A percentile compares a stretch with the other conserved stretches of the same genome.
Evolutionary conservation across 2,797 vertebrate species (phyloP).

Genomic region (Hybognathus amarus): DNA sequence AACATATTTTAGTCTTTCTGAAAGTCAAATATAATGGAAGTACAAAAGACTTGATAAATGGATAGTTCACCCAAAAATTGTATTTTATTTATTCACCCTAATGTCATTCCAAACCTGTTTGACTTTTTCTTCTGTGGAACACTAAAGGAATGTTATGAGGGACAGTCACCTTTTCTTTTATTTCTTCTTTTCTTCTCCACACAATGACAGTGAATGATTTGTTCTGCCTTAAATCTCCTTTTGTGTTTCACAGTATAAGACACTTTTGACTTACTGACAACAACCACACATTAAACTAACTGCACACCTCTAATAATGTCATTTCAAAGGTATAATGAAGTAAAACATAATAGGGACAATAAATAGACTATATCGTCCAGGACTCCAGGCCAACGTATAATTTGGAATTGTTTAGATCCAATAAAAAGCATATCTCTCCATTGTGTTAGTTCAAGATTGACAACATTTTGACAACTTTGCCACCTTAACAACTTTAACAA

Average conservation of each 20-base stretch:
- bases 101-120: not conserved
- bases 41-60: not conserved
- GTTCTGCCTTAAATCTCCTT: not conserved
- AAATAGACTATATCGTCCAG: not conserved
- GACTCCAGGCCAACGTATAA: too few relatives aligned
- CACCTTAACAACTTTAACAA: too few relatives aligned
- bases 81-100: not conserved
- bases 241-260: not conserved
- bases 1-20: not conserved
- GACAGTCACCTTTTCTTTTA: not conserved
- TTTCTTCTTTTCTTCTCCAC: not conserved
- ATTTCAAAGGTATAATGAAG: not conserved
- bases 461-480: not conserved
- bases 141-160: conserved; percentile 7
- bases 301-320: not conserved
- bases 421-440: not conserved
- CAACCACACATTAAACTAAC: not conserved
- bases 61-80: not conserved
- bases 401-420: not conserved
- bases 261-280: not conserved
- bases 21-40: not conserved
- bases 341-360: not conserved
- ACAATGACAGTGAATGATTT: not conserved
- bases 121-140: not conserved
- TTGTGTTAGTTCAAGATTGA: not conserved